Evolutionary conservation across 30 jellyfish, hydroid and myxozoan genomes (phyloP).

Genomic region (Cassiopea andromeda): DNA sequence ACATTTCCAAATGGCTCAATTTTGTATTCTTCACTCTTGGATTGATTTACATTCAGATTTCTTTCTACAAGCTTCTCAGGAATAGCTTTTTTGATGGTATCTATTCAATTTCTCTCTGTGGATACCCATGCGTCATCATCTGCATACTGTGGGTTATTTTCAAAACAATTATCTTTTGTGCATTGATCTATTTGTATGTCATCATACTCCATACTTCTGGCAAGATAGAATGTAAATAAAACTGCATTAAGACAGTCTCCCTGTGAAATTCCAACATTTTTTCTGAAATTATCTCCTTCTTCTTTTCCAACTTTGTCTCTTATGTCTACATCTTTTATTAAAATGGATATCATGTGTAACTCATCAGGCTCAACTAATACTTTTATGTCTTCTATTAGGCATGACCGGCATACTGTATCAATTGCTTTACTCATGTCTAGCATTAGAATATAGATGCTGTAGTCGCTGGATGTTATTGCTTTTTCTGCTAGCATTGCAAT

Average conservation of each 20-base stretch:
- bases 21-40: background rate
- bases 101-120: background rate
- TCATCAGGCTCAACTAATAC: constrained; percentile 19
- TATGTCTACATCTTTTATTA: constrained; percentile 6
- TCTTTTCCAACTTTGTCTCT: constrained; percentile 26
- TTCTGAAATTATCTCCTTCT: constrained; percentile 5
- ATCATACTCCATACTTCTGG: constrained; percentile 6
- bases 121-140: background rate
- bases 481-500: too few relatives aligned
- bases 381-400: constrained; percentile 3
- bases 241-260: constrained; percentile 14
- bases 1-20: background rate
- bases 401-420: constrained; percentile 20
- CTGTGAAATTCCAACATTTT: constrained; percentile 15
- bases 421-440: constrained; percentile 55
- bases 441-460: constrained; percentile 18
- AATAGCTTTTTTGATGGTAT: too few relatives aligned
- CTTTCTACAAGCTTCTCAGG: background rate
- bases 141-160: background rate
- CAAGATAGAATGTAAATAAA: constrained; percentile 20
- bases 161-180: background rate
- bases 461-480: background rate
- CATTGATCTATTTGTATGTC: background rate
- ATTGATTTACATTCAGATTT: background rate
- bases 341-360: constrained; percentile 31